These are phyloP conservation scores for Misgurnus anguillicaudatus DNA, from an alignment of 2,113 vertebrate species.

Conservation along the genomic window DNA sequence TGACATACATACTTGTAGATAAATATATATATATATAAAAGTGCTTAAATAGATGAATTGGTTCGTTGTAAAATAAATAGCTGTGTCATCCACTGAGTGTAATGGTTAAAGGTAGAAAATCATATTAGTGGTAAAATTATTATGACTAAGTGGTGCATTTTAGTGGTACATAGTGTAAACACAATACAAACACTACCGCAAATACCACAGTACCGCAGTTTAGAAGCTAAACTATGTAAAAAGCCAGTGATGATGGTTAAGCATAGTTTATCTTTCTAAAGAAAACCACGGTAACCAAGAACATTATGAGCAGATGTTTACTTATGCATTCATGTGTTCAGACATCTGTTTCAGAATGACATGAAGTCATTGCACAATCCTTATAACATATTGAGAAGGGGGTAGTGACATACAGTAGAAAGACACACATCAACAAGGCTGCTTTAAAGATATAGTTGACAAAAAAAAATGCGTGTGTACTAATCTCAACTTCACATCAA, in stretches of 20 bases:
- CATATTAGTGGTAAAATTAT: too few relatives aligned
- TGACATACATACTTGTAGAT: background rate
- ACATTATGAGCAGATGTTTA: conserved; percentile 21
- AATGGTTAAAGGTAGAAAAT: background rate
- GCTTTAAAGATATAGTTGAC: background rate
- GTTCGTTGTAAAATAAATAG: background rate
- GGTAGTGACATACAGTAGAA: background rate
- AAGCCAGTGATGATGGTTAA: background rate
- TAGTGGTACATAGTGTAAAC: too few relatives aligned
- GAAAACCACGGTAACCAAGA: background rate
- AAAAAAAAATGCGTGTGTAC: too few relatives aligned
- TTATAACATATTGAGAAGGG: background rate
- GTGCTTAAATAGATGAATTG: background rate
- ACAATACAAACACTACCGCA: background rate
- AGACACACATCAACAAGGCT: background rate
- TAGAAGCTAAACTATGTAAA: background rate
- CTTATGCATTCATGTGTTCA: conserved; percentile 20
- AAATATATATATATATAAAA: too few relatives aligned
- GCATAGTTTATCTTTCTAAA: background rate
- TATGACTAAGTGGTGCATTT: too few relatives aligned
- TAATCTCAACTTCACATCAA: too few relatives aligned
- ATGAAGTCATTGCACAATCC: background rate
- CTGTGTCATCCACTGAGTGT: background rate
- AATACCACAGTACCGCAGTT: background rate
- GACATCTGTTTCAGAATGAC: conserved; percentile 22